These are phyloP conservation scores for Bombus consobrinus DNA, from an alignment of 1,140 invertebrate species.

Conservation along the genomic window DNA sequence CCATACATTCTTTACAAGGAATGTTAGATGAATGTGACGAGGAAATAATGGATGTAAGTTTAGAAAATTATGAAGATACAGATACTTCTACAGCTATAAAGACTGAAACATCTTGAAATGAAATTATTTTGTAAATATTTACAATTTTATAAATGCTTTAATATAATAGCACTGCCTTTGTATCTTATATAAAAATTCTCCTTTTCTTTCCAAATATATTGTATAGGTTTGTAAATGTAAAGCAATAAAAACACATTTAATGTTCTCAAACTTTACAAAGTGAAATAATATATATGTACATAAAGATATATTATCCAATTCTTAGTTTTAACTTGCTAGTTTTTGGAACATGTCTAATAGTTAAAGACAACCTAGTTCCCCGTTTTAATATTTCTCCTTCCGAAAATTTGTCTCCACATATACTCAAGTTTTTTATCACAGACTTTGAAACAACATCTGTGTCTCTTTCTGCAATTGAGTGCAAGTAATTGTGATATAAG, in stretches of 20 bases:
- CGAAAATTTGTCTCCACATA: conserved; percentile 84
- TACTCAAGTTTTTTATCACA: conserved; percentile 87
- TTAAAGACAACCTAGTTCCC: conserved; percentile 92
- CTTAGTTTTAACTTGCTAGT: conserved; percentile 90
- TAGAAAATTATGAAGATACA: conserved; percentile 82
- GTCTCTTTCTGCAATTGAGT: conserved; percentile 92
- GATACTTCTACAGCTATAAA: conserved; percentile 71
- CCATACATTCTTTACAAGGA: conserved; percentile 90
- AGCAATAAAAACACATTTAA: background rate
- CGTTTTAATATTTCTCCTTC: conserved; percentile 85
- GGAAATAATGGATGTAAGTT: conserved; percentile 84
- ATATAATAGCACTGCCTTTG: background rate
- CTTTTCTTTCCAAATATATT: background rate
- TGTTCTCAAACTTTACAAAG: too few relatives aligned
- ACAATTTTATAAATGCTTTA: conserved; percentile 17
- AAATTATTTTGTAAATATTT: conserved; percentile 29
- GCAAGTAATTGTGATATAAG: conserved; percentile 93
- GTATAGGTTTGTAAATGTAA: background rate
- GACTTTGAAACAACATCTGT: conserved; percentile 87
- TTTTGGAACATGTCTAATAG: conserved; percentile 96
- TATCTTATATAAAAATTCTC: conserved; percentile 5
- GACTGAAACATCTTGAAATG: conserved; percentile 35
- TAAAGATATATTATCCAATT: conserved; percentile 75
- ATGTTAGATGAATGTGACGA: conserved; percentile 87
- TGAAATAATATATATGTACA: conserved; percentile 3